Evolutionary conservation across 1,140 invertebrate species (phyloP).

Genomic region (Holcopasites calliopsidis): DNA sequence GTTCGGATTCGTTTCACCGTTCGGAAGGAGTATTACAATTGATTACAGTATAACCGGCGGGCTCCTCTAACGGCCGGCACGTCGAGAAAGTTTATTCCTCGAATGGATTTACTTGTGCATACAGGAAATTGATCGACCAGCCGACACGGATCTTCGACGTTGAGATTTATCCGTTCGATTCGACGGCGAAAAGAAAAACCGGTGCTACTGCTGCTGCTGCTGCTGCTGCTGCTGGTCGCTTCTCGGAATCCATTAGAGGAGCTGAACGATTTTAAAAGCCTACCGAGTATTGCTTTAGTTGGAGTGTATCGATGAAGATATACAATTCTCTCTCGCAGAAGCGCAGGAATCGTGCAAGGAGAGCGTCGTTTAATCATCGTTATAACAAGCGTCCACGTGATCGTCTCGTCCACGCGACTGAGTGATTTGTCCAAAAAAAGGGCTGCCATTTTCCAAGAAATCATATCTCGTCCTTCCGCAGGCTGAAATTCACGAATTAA

Average conservation of each 20-base stretch:
- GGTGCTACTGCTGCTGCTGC: too few species aligned
- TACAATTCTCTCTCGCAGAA: too few species aligned
- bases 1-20: conserved; percentile 36
- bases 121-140: conserved; percentile 15
- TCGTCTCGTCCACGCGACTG: conserved; percentile 50
- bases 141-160: neutral
- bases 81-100: neutral
- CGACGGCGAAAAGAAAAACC: neutral
- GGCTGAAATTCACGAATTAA: conserved; percentile 45
- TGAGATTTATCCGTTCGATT: conserved; percentile 1
- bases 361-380: conserved; percentile 29
- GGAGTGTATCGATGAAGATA: conserved; percentile 18
- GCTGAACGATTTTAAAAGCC: neutral
- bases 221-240: too few species aligned
- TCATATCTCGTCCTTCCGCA: neutral
- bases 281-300: conserved; percentile 7
- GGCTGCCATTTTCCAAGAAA: conserved; percentile 35
- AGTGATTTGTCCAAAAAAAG: conserved; percentile 49
- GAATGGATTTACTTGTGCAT: conserved; percentile 1
- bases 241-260: conserved; percentile 24
- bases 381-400: conserved; percentile 13
- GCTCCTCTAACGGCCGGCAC: neutral
- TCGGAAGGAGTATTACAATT: conserved; percentile 51
- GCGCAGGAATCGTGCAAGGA: too few species aligned
- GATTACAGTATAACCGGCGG: conserved; percentile 24